Conservation (phyloP, 2,888 invertebrate species). For the Eugnorisma glareosa region DNA sequence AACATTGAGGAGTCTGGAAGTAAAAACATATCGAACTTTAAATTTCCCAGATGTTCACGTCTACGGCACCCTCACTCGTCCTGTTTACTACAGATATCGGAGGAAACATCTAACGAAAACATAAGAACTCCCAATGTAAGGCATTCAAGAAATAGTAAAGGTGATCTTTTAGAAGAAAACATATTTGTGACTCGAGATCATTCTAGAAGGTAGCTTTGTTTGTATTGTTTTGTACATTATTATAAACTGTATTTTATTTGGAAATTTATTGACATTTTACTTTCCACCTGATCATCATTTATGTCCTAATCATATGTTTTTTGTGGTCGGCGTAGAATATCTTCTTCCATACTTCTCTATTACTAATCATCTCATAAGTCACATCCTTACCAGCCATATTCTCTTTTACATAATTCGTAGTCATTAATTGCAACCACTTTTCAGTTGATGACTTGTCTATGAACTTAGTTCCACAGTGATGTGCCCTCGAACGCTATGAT, state of each 20-base stretch:
- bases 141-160: constrained; percentile 47
- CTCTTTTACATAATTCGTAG: neutral
- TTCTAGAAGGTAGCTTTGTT: constrained; percentile 53
- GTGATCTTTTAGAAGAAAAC: constrained; percentile 61
- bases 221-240: constrained; percentile 39
- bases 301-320: neutral
- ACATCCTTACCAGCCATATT: neutral
- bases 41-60: constrained; percentile 79
- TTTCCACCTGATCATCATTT: neutral
- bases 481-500: neutral
- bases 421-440: neutral
- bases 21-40: constrained; percentile 78
- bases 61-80: constrained; percentile 69
- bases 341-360: neutral
- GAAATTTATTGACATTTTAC: constrained; percentile 31
- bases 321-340: neutral
- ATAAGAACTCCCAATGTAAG: constrained; percentile 56
- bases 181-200: constrained; percentile 26
- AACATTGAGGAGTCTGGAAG: constrained; percentile 69
- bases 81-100: constrained; percentile 75
- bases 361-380: neutral
- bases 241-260: constrained; percentile 45
- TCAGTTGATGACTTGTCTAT: neutral
- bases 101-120: constrained; percentile 73
- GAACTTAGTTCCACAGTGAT: neutral